Evolutionary conservation across 2,888 invertebrate species (phyloP), one percentile per base, ranked within the genome.

Genomic region (Thymelicus acteon): DNA sequence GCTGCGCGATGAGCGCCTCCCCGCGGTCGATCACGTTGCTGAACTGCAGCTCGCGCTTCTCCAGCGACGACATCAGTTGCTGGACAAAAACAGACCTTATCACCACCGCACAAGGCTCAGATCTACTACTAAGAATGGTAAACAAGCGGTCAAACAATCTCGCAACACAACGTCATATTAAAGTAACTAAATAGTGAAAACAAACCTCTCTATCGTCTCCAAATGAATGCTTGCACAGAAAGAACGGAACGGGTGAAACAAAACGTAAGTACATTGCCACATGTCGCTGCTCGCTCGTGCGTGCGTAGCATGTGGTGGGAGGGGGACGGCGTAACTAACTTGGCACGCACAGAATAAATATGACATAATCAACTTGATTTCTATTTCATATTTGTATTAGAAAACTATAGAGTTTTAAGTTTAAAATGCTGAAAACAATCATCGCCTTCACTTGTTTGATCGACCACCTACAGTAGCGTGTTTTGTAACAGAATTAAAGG

Each of bases 1-100:
- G 97, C 85, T 99, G 98, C 39, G 98, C 96, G 39, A 99, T 96
- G 78, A 99, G 91, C 15, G 97, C 97, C 86, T 99, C 99, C 44
- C 99, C 99, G 72, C 98, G 96, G 90, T 99, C 99, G 88, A 99
- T 97, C 54, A 99, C 98, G 71, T 98, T 97, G 82, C 98, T 98
- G 93, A 99, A 98, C 89, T 99, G 98, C 72, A 98, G 96, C 91
- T 99, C 99, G 65, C 99, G 96, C 85, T 98, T 97, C 91, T 99
- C 99, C 85, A 99, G 94, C 76, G 99, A 99, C 77, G 97, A 98
- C 97, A 99, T 98, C 84, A 99, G 94, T 88, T 97, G 97, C 98
- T 98, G 91, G 52, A 83, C 83, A 78, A 78, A 79, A 82, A 81
- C 8, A 48, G 65, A 72, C 62, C 58, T 52, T 67, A 72, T 77